Conservation (phyloP, 2,797 vertebrate genomes). For the Lagodon rhomboides region DNA sequence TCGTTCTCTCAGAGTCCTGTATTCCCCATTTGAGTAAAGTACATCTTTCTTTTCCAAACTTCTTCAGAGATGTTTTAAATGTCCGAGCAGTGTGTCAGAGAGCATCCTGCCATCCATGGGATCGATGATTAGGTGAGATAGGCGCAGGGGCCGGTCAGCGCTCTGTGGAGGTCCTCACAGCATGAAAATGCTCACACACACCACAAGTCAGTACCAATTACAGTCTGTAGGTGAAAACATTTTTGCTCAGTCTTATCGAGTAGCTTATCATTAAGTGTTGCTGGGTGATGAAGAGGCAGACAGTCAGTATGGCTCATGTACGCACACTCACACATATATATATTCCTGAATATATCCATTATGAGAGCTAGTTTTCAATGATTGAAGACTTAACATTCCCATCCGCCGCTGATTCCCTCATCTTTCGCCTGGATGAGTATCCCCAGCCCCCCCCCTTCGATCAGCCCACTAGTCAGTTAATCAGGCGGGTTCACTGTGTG, state of each 20-base stretch:
- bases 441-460: constrained; percentile 17
- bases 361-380: constrained; percentile 38
- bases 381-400: constrained; percentile 52
- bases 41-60: constrained; percentile 33
- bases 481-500: constrained; percentile 49
- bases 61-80: constrained; percentile 49
- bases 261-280: constrained; percentile 17
- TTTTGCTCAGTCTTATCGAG: constrained; percentile 22
- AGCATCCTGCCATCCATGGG: constrained; percentile 33
- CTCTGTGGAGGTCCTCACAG: constrained; percentile 38
- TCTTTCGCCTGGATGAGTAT: constrained; percentile 46
- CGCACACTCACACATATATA: constrained; percentile 8
- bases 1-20: neutral
- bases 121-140: constrained; percentile 54
- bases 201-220: constrained; percentile 14
- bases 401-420: constrained; percentile 38
- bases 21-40: neutral
- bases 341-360: constrained; percentile 26
- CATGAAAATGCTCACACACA: constrained; percentile 12
- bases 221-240: constrained; percentile 24
- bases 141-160: constrained; percentile 31
- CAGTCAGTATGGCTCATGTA: constrained; percentile 8
- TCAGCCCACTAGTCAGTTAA: constrained; percentile 55
- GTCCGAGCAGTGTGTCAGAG: constrained; percentile 26
- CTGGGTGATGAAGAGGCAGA: constrained; percentile 17